These are phyloP conservation scores for Erpetoichthys calabaricus DNA, from an alignment of 2,797 vertebrate species.

Conservation along the genomic window DNA sequence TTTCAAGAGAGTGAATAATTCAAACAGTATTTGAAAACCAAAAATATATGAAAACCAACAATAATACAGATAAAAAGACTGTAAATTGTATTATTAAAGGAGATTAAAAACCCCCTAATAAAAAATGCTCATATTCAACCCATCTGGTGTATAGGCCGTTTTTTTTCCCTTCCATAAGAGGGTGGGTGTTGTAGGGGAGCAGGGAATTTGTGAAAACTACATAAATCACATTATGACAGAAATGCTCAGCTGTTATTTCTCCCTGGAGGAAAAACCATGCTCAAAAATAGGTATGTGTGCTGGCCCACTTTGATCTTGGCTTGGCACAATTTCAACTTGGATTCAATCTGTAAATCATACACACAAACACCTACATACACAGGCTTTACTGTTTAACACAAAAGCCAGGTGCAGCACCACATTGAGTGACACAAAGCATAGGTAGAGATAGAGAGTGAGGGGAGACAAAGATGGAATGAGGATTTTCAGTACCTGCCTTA, in stretches of 20 bases:
- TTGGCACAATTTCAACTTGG: slow-evolving; percentile 33
- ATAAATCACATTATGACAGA: slow-evolving; percentile 55
- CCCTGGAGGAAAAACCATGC: slow-evolving; percentile 40
- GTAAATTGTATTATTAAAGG: no score
- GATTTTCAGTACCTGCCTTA: slow-evolving; percentile 11
- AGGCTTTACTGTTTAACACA: slow-evolving; percentile 38
- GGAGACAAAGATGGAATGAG: neutral
- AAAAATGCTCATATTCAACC: no score
- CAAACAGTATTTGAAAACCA: no score
- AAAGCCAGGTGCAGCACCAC: slow-evolving; percentile 43
- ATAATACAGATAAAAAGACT: no score
- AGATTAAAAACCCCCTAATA: no score
- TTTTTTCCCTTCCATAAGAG: neutral
- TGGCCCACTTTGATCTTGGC: slow-evolving; percentile 53
- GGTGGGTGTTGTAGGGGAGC: neutral
- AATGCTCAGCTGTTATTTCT: slow-evolving; percentile 50
- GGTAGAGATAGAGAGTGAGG: neutral
- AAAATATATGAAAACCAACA: no score
- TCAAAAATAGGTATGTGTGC: slow-evolving; percentile 44
- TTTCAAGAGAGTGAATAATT: no score
- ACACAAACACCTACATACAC: slow-evolving; percentile 25
- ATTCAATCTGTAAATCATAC: neutral
- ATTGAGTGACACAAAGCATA: neutral
- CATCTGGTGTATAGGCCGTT: no score
- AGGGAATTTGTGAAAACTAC: slow-evolving; percentile 2